Percentiles rank a stretch among this genome's conserved stretches.
These are phyloP conservation scores for Paracanthobrama guichenoti DNA, from an alignment of 2,113 vertebrate species.

Conservation along the genomic window DNA sequence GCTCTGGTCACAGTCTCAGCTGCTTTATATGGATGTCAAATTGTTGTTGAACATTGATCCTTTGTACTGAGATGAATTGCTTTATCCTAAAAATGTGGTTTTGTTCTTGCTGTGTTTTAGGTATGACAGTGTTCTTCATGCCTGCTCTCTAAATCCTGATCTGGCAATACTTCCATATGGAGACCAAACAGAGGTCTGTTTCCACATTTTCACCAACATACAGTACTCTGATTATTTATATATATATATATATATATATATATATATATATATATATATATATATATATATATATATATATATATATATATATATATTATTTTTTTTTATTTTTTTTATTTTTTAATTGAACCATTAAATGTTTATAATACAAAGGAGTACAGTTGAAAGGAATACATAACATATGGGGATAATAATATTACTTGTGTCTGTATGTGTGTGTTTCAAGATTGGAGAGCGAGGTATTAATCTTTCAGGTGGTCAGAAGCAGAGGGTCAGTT, in stretches of 20 bases:
- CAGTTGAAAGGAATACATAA: not conserved
- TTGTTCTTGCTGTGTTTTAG: conserved; percentile 60
- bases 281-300: too few relatives aligned
- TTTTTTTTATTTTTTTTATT: not conserved
- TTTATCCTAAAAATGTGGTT: not conserved
- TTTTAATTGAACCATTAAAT: not conserved
- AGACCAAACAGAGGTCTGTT: conserved; percentile 79
- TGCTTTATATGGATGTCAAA: conserved; percentile 12
- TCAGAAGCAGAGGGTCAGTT: conserved; percentile 80
- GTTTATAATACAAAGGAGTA: not conserved
- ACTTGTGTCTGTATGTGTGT: not conserved
- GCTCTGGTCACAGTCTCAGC: not conserved
- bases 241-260: too few relatives aligned
- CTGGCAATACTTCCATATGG: conserved; percentile 73
- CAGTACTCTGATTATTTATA: not conserved
- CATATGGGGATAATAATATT: not conserved
- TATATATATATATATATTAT: too few relatives aligned
- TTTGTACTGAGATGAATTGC: not conserved
- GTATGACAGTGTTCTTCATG: conserved; percentile 70
- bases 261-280: too few relatives aligned
- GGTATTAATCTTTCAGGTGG: conserved; percentile 80
- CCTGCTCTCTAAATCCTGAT: conserved; percentile 74
- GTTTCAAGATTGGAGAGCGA: conserved; percentile 75
- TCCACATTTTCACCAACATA: not conserved
- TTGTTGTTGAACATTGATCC: not conserved